Conservation (phyloP, 2,113 vertebrate species). For the Cavia porcellus region DNA sequence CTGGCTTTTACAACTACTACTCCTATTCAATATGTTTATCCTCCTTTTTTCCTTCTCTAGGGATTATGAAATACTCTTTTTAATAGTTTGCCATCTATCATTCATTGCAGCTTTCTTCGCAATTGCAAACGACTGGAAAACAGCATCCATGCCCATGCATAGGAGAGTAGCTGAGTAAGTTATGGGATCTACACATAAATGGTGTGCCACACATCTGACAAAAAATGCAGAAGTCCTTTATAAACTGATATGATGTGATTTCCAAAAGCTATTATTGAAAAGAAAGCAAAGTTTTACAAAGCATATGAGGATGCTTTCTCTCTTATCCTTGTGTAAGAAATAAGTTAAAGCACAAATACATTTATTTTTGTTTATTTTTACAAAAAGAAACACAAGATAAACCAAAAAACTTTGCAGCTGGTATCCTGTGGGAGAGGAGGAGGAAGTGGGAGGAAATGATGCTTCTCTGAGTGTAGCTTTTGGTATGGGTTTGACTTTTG, state of each 20-base stretch:
- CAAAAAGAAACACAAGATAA: conserved; percentile 6
- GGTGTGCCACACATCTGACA: background rate
- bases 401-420: background rate
- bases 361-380: background rate
- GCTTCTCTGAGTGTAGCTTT: background rate
- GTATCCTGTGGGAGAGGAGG: background rate
- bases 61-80: background rate
- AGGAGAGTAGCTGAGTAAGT: background rate
- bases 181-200: background rate
- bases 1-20: background rate
- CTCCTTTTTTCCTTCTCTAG: background rate
- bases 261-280: background rate
- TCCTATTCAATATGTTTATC: background rate
- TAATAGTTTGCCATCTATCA: background rate
- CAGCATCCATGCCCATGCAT: background rate
- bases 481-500: background rate
- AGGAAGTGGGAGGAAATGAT: background rate
- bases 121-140: background rate
- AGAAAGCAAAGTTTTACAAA: background rate
- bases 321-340: background rate
- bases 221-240: background rate
- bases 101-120: background rate
- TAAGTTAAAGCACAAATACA: background rate
- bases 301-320: background rate
- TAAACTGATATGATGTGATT: background rate